Evolutionary conservation across 37 sponge, comb jelly and placozoan genomes (phyloP), one percentile per base, ranked within the genome.

Genomic region (Ianthella basta): DNA sequence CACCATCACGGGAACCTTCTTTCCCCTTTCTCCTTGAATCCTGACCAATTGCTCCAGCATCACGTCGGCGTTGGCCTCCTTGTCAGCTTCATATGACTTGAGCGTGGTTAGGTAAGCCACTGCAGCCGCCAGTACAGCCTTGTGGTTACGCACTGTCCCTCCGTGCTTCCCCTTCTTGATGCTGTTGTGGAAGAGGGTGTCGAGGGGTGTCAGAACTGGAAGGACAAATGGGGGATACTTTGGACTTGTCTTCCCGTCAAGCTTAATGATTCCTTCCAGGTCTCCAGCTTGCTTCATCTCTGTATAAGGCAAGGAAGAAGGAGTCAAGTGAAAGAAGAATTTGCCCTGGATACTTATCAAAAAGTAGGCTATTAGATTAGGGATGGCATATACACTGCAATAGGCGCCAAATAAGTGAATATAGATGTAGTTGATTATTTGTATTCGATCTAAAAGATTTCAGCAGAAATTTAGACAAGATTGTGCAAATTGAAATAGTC

Each of bases 181-280:
- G 54, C 78, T 75, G 25, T 75, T 75, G 78, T 75, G 78, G 21
- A 75, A 75, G 44, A 75, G 78, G 24, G 78, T 75, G 10, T 40
- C 78, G 25, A 75, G 78, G 8, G 78, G 78, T 2, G 54, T 75
- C 54, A 75, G 44, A 50, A 75, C 78, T n/a, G 78, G 78, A 2
- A 75, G 44, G 37, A 23, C 70, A 69, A 69, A 69, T 4, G 70
- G 33, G 34, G 35, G 70, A 30, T 30, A 69, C 27, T 30, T 69
- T 15, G 70, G 70, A 35, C 34, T 69, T 2, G 70, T 69, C 34
- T 33, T 69, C 6, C 70, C 35, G 6, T 69, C 70, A 32, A 69
- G 27, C 70, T 69, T 69, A 16, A 69, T 30, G 70, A 30, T 35
- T 34, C 70, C 70, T 18, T 75, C 54, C 25, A 75, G 2, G 3